Evolutionary conservation across 2,888 invertebrate species (phyloP).

Genomic region (Cosmia trapezina): DNA sequence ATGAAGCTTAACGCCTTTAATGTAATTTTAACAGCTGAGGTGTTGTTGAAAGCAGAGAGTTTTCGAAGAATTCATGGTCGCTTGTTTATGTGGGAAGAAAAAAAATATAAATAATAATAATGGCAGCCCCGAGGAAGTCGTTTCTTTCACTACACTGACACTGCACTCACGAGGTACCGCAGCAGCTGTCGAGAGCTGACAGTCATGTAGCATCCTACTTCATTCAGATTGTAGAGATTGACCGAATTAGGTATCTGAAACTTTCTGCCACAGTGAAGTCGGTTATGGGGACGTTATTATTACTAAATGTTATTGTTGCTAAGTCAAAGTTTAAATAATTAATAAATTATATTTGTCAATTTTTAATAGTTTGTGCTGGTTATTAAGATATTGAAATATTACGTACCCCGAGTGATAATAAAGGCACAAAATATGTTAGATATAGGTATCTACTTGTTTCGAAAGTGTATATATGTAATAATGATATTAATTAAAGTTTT

Average conservation of each 20-base stretch:
- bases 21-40: conserved; percentile 67
- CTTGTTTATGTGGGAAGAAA: conserved; percentile 57
- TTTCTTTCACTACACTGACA: conserved; percentile 50
- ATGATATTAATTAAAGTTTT: conserved; percentile 66
- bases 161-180: conserved; percentile 42
- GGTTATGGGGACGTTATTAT: conserved; percentile 59
- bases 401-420: conserved; percentile 73
- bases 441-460: conserved; percentile 64
- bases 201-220: conserved; percentile 44
- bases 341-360: conserved; percentile 67
- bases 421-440: conserved; percentile 74
- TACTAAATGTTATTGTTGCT: conserved; percentile 66
- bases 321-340: conserved; percentile 60
- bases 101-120: conserved; percentile 55
- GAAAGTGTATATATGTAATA: conserved; percentile 65
- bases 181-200: conserved; percentile 33
- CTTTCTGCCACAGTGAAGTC: conserved; percentile 40
- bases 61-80: conserved; percentile 63
- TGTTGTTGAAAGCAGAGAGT: conserved; percentile 64
- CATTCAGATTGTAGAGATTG: conserved; percentile 61
- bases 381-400: conserved; percentile 60
- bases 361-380: conserved; percentile 63
- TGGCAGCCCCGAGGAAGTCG: conserved; percentile 51
- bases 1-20: conserved; percentile 73
- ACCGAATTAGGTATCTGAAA: conserved; percentile 60